phyloP scores from a whole-genome alignment of 2,797 vertebrate species.

The Danio jaintianensis region DNA sequence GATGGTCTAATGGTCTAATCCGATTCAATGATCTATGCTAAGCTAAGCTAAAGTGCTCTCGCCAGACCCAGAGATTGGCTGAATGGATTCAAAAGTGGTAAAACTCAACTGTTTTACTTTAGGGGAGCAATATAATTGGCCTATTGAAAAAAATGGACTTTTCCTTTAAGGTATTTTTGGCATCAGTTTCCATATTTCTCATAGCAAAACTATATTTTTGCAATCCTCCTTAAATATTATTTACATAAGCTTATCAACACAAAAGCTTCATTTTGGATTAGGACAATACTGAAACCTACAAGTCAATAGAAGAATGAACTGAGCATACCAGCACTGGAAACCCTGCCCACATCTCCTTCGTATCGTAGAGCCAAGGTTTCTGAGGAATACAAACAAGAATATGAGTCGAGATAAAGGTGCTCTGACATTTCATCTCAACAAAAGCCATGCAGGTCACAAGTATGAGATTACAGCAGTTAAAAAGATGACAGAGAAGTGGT shows the following conservation, averaged over 20 bases:
- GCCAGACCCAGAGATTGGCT: no score
- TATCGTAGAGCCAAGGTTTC: conserved; percentile 94
- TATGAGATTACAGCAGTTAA: background rate
- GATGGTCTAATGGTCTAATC: no score
- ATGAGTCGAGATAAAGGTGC: background rate
- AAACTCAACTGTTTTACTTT: no score
- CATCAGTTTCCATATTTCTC: conserved; percentile 21
- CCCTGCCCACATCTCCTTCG: conserved; percentile 86
- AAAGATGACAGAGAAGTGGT: background rate
- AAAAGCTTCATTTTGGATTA: background rate
- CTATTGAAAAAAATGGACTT: background rate
- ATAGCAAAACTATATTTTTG: background rate
- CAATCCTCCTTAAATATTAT: background rate
- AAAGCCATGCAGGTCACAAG: background rate
- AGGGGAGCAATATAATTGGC: background rate
- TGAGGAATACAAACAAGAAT: conserved; percentile 60
- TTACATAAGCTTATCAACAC: background rate
- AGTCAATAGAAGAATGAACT: background rate
- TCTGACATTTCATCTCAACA: conserved; percentile 31
- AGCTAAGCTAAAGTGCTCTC: no score
- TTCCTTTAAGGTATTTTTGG: background rate
- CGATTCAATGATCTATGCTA: no score
- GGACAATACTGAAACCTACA: background rate
- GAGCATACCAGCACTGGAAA: conserved; percentile 90
- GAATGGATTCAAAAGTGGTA: no score